Percentiles rank a stretch among this genome's conserved stretches.
Evolutionary conservation across 2,888 invertebrate species (phyloP).

Genomic region (Plagiodera versicolora): DNA sequence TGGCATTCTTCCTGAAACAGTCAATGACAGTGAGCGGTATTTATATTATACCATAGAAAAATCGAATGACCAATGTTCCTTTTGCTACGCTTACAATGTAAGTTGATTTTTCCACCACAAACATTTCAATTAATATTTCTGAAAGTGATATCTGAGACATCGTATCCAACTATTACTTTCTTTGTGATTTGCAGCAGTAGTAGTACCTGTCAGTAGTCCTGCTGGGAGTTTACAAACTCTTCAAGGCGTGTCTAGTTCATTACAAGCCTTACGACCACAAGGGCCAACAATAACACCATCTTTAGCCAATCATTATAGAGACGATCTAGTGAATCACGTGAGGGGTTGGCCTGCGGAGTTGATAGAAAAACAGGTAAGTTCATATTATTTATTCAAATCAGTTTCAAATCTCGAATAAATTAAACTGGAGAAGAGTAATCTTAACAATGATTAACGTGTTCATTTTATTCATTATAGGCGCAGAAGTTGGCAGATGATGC

Average conservation of each 20-base stretch:
- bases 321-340: constrained; percentile 88
- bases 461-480: constrained; percentile 63
- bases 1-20: too few species aligned
- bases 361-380: constrained; percentile 86
- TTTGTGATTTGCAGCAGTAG: constrained; percentile 36
- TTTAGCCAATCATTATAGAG: constrained; percentile 88
- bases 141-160: too few species aligned
- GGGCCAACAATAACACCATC: constrained; percentile 83
- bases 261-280: constrained; percentile 66
- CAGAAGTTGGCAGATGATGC: constrained; percentile 91
- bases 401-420: too few species aligned
- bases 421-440: too few species aligned
- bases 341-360: constrained; percentile 92
- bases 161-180: too few species aligned
- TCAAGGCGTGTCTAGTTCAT: constrained; percentile 63
- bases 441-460: constrained; percentile 2
- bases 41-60: too few species aligned
- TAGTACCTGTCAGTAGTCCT: constrained; percentile 46
- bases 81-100: too few species aligned
- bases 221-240: constrained; percentile 54
- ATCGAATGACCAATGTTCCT: too few species aligned
- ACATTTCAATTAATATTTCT: too few species aligned
- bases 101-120: too few species aligned
- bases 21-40: too few species aligned
- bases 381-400: too few species aligned